Percentiles rank a stretch among this genome's conserved stretches.
Conservation (phyloP, 1,140 invertebrate genomes). For the Macrosteles quadrilineatus region DNA sequence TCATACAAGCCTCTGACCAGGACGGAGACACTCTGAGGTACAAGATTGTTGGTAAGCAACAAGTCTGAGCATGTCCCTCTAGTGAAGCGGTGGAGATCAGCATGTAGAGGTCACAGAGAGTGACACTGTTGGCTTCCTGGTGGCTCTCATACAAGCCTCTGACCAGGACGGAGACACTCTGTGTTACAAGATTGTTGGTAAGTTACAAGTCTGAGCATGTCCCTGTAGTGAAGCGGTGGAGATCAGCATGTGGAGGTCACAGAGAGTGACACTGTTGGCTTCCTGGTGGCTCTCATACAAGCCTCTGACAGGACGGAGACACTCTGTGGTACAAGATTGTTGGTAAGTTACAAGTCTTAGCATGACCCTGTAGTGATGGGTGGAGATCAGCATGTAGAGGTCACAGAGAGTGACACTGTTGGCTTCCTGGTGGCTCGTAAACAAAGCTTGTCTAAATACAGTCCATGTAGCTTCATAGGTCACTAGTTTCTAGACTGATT, state of each 20-base stretch:
- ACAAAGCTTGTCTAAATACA: too few species aligned
- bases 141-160: constrained; percentile 75
- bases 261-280: constrained; percentile 84
- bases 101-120: constrained; percentile 79
- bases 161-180: constrained; percentile 82
- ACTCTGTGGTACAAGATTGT: constrained; percentile 87
- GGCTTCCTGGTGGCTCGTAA: constrained; percentile 86
- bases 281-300: constrained; percentile 77
- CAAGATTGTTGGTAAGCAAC: constrained; percentile 82
- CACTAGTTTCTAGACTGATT: too few species aligned
- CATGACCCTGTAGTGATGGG: constrained; percentile 65
- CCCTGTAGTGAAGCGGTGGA: constrained; percentile 62
- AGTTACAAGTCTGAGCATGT: constrained; percentile 62
- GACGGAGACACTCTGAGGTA: constrained; percentile 87
- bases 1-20: constrained; percentile 78
- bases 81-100: constrained; percentile 62
- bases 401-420: constrained; percentile 81
- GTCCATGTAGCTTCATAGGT: too few species aligned
- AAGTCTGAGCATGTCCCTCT: constrained; percentile 63
- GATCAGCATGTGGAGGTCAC: constrained; percentile 71
- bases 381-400: constrained; percentile 65
- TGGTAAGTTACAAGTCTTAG: constrained; percentile 67
- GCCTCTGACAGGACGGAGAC: constrained; percentile 82
- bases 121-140: constrained; percentile 79
- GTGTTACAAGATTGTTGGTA: constrained; percentile 89